Base-by-base conservation (phyloP, 2,113 vertebrate genomes). In the Baryphthengus martii region DNA sequence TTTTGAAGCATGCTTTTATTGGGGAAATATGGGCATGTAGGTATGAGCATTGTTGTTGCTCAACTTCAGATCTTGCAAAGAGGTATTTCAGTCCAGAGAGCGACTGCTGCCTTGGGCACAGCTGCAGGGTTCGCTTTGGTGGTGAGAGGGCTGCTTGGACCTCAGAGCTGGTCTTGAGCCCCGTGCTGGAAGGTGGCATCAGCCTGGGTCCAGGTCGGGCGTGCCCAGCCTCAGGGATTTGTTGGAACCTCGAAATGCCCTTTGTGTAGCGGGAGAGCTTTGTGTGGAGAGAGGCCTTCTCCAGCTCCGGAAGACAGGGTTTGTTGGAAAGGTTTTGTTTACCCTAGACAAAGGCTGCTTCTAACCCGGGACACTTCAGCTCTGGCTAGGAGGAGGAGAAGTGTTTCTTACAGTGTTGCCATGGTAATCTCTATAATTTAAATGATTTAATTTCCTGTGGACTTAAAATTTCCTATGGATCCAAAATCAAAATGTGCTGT, bases 81-180 rank as follows among this genome's bases (percentile, higher is more conserved):
- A 82, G 71, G n/a, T 65, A 53, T 72, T 91, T 65, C 58, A 14
- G 58, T 31, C 85, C 76, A 33, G 67, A 24, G 39, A 10, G 23
- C 0, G 1, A 3, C 17, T 21, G 71, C 50, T 91, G 95, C 52
- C 33, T 53, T 59, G 0, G 1, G 35, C 1, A 0, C 0, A 13
- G 52, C 42, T 71, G 59, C 37, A 3, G 68, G 47, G 44, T 58
- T 89, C 3, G 11, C 56, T 1, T 6, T 23, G 37, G 40, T 7
- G 5, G n/a, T 24, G 59, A 26, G 65, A 13, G 50, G 24, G 26
- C 13, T 7, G 8, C 63, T 19, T 55, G 73, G 26, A 74, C 35
- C 33, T 61, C 3, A 2, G 67, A 55, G 50, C 49, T 63, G 35
- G 63, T 47, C 29, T 84, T 45, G 26, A 68, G 45, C 50, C 13